A percentile compares a stretch with the other conserved stretches of the same genome.
phyloP scores from a whole-genome alignment of 92 coral and sea anemone genomes.

The Galaxea fascicularis region DNA sequence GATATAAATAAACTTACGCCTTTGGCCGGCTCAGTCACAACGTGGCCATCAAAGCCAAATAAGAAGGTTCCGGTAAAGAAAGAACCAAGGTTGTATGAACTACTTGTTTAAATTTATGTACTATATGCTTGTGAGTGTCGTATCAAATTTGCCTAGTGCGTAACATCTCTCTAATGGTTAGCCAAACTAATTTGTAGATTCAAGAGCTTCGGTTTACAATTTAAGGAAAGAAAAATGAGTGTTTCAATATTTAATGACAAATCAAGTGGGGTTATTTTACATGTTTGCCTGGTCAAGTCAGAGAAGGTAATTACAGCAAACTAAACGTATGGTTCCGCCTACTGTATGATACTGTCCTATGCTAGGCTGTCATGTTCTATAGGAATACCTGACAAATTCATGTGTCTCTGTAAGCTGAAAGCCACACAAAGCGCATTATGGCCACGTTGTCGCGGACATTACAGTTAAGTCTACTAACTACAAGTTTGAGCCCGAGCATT shows the following conservation, averaged over 20 bases:
- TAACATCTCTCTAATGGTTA: neutral
- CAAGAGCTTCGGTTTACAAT: neutral
- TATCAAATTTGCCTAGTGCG: neutral
- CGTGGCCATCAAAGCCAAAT: conserved; percentile 29
- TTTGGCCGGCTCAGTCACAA: neutral
- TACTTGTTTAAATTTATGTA: neutral
- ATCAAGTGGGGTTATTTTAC: neutral
- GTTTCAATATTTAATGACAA: neutral
- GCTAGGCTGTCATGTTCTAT: no score
- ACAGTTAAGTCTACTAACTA: no score
- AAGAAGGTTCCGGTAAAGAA: conserved; percentile 10
- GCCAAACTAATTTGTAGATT: no score
- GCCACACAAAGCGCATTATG: no score
- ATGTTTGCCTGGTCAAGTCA: neutral
- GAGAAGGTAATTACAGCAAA: neutral
- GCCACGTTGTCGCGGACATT: no score
- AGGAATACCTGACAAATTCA: no score
- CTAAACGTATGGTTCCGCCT: neutral
- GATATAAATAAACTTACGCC: conserved; percentile 17
- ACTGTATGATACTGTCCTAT: neutral
- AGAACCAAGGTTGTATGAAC: conserved; percentile 9
- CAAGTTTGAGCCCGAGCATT: no score
- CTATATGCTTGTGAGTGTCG: neutral
- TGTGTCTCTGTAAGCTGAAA: no score
- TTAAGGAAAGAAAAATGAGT: no score